Evolutionary conservation across 2,113 vertebrate genomes (phyloP).

Genomic region (Heterochromis multidens): DNA sequence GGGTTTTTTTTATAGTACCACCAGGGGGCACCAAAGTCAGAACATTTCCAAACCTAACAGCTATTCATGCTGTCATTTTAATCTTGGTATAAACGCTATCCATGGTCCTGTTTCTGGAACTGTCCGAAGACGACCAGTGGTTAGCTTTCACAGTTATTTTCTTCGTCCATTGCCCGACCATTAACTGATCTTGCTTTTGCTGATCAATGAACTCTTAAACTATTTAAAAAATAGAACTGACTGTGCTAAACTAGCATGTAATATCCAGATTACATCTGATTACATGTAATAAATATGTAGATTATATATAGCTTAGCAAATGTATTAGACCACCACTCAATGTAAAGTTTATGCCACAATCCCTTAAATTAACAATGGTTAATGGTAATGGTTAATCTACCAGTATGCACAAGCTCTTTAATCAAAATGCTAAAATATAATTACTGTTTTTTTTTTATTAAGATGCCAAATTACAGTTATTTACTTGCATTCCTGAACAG

Average conservation of each 20-base stretch:
- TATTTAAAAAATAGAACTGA: not conserved
- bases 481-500: not conserved
- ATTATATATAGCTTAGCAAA: too few species aligned
- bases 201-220: not conserved
- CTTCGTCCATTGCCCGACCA: not conserved
- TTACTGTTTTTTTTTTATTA: too few species aligned
- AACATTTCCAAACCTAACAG: not conserved
- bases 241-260: accelerated
- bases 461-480: not conserved
- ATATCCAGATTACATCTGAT: too few species aligned
- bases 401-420: too few species aligned
- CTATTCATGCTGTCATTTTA: not conserved
- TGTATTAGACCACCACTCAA: too few species aligned
- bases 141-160: not conserved
- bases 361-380: accelerated
- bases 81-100: not conserved
- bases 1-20: not conserved
- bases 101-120: not conserved
- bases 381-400: not conserved
- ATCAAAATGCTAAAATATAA: too few species aligned
- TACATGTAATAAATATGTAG: too few species aligned
- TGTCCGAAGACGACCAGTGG: accelerated
- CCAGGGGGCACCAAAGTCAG: not conserved
- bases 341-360: too few species aligned
- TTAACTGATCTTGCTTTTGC: not conserved